Evolutionary conservation across 1,140 invertebrate genomes (phyloP).

Genomic region (Oncopeltus fasciatus): DNA sequence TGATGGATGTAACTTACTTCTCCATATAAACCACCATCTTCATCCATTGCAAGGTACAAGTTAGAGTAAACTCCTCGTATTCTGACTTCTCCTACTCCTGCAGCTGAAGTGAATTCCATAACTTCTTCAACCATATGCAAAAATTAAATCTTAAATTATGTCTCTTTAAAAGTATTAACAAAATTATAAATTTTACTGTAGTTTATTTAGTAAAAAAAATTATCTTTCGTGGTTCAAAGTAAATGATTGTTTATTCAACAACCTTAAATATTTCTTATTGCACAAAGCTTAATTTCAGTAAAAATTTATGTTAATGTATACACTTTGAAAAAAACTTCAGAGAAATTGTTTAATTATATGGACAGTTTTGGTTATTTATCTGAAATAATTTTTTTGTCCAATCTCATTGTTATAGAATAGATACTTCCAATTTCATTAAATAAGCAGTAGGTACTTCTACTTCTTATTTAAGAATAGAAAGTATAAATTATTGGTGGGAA

Average conservation of each 20-base stretch:
- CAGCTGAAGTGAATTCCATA: conserved; percentile 38
- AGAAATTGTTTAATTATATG: too few species aligned
- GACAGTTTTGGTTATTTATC: too few species aligned
- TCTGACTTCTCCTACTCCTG: conserved; percentile 37
- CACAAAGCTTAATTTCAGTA: too few species aligned
- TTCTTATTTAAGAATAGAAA: too few species aligned
- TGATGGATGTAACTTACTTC: conserved; percentile 38
- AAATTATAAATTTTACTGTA: not conserved
- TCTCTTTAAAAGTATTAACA: not conserved
- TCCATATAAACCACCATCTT: conserved; percentile 42
- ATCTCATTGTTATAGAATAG: too few species aligned
- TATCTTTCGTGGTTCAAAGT: not conserved
- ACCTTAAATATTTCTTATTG: not conserved
- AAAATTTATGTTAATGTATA: too few species aligned
- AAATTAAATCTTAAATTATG: not conserved
- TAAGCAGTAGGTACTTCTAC: too few species aligned
- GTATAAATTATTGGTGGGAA: too few species aligned
- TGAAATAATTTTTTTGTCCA: too few species aligned
- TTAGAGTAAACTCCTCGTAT: conserved; percentile 41
- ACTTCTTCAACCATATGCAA: conserved; percentile 40
- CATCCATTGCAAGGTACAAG: conserved; percentile 44
- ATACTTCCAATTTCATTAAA: too few species aligned
- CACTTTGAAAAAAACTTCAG: too few species aligned
- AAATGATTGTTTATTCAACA: not conserved
- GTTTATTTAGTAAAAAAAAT: not conserved